A percentile compares a stretch with the other conserved stretches of the same genome.
These are phyloP conservation scores for Melanotaenia nigrans DNA, from an alignment of 2,797 vertebrate genomes.

Conservation along the genomic window DNA sequence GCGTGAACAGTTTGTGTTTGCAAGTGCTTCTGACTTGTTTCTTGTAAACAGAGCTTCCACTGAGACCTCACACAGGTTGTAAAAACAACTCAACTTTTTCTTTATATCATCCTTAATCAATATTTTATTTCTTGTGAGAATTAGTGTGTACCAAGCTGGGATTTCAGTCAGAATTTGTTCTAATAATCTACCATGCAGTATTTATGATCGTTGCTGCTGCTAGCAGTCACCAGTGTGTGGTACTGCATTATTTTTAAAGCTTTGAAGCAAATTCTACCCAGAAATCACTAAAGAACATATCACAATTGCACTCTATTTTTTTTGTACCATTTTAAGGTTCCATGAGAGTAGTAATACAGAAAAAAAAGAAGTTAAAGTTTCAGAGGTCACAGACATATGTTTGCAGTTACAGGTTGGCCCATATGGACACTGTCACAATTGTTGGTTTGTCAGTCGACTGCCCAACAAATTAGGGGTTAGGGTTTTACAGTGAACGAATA, in stretches of 20 bases:
- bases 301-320: too few relatives aligned
- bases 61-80: slow-evolving; percentile 47
- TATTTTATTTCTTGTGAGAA: slow-evolving; percentile 56
- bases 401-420: too few relatives aligned
- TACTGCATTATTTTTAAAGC: slow-evolving; percentile 23
- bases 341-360: not conserved
- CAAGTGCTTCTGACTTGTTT: slow-evolving; percentile 28
- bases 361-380: not conserved
- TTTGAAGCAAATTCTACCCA: not conserved
- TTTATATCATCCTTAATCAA: slow-evolving; percentile 43
- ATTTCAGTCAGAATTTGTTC: slow-evolving; percentile 37
- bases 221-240: not conserved
- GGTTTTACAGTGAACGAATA: not conserved
- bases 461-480: too few relatives aligned
- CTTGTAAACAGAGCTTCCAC: slow-evolving; percentile 47
- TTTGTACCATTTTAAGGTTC: not conserved
- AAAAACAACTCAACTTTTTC: slow-evolving; percentile 30
- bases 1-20: slow-evolving; percentile 31
- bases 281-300: too few relatives aligned
- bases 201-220: slow-evolving; percentile 46
- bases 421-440: too few relatives aligned
- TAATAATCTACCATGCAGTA: slow-evolving; percentile 33
- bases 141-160: slow-evolving; percentile 24
- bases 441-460: too few relatives aligned
- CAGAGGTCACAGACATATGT: not conserved